Conservation (phyloP, 2,113 vertebrate genomes). For the Malurus melanocephalus region DNA sequence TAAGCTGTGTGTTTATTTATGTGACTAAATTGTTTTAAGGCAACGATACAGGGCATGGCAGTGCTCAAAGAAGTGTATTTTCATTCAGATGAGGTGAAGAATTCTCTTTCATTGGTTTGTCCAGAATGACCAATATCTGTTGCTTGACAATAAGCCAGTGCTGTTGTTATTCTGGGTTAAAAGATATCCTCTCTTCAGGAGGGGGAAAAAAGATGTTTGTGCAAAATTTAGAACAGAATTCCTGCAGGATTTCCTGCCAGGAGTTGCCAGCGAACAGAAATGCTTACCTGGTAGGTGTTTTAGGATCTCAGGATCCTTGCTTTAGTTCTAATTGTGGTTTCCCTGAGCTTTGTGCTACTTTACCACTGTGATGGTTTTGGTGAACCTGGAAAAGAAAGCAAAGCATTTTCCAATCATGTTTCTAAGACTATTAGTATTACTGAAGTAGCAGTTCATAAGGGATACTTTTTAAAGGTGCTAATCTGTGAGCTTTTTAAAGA, state of each 20-base stretch:
- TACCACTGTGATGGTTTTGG: background rate
- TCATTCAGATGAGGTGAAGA: background rate
- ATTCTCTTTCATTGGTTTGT: background rate
- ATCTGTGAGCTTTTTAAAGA: background rate
- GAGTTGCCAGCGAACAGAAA: background rate
- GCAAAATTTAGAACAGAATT: background rate
- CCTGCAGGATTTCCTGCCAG: background rate
- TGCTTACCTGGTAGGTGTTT: background rate
- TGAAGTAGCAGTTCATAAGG: background rate
- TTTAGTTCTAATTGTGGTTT: background rate
- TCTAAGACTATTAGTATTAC: background rate
- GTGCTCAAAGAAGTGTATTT: background rate
- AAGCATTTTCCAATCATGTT: background rate
- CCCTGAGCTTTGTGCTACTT: background rate
- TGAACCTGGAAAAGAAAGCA: background rate
- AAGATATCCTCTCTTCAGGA: background rate
- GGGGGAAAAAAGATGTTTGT: background rate
- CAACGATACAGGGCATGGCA: background rate
- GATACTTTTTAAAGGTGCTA: background rate
- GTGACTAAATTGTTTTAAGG: background rate
- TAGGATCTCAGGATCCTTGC: background rate
- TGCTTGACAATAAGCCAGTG: background rate
- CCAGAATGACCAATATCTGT: background rate
- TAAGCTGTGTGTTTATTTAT: background rate
- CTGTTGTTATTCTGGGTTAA: background rate